phyloP scores from a whole-genome alignment of 2,113 vertebrate species.

The Cheirogaleus medius region DNA sequence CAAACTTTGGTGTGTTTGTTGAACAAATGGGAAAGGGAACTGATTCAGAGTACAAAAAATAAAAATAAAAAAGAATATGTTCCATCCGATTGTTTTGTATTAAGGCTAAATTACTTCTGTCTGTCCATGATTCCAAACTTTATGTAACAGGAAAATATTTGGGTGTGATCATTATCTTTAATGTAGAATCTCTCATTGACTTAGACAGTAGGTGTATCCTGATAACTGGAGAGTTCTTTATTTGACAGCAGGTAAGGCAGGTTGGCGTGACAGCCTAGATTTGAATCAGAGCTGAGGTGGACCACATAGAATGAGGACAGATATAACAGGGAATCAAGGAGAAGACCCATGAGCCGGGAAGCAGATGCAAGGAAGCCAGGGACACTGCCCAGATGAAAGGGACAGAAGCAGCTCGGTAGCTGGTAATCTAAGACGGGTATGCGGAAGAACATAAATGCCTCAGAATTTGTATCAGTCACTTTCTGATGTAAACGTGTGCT shows the following conservation, averaged over 20 bases:
- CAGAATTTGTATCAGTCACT: neutral
- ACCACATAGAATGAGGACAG: neutral
- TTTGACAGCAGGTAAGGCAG: neutral
- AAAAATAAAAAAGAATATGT: neutral
- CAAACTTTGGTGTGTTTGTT: neutral
- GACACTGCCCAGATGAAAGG: rapidly evolving
- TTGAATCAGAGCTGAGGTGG: neutral
- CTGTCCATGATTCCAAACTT: neutral
- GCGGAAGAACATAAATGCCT: neutral
- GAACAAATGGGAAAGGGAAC: conserved; percentile 7
- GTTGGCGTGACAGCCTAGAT: neutral
- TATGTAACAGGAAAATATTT: neutral
- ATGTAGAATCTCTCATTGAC: neutral
- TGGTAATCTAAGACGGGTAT: neutral
- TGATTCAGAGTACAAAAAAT: neutral
- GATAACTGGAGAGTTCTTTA: neutral
- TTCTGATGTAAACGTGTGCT: neutral
- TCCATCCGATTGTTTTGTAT: neutral
- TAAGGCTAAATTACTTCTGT: neutral
- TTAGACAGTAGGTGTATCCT: neutral
- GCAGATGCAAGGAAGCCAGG: neutral
- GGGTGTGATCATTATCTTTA: neutral
- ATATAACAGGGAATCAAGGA: neutral
- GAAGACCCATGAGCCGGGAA: neutral
- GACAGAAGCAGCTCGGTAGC: neutral